Conservation (phyloP, 23 tunicate genomes). For the Pegea sp. region DNA sequence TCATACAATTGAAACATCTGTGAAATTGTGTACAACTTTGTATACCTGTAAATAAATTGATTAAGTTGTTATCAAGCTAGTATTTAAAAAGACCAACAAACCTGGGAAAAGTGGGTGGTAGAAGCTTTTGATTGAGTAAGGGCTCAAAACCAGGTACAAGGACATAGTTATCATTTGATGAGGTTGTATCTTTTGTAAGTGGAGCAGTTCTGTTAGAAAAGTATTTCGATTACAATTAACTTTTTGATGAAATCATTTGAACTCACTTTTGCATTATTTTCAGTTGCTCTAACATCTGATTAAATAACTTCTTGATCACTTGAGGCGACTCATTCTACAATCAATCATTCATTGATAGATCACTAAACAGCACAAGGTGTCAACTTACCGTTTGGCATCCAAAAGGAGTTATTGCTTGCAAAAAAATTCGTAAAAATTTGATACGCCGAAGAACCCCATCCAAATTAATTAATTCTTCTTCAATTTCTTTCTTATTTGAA, state of each 20-base stretch:
- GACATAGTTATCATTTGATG: slow-evolving; percentile 42
- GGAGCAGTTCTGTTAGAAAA: slow-evolving; percentile 2
- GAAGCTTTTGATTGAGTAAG: slow-evolving; percentile 48
- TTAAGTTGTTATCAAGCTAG: not conserved
- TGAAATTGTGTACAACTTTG: slow-evolving; percentile 19
- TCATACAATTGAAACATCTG: slow-evolving; percentile 9
- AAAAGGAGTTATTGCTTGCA: slow-evolving; percentile 26
- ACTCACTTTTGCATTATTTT: slow-evolving; percentile 8
- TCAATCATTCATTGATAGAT: too few species aligned
- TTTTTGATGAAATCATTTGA: too few species aligned
- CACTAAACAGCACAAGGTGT: too few species aligned
- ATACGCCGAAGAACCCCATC: slow-evolving; percentile 46
- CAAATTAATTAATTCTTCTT: too few species aligned
- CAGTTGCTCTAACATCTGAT: slow-evolving; percentile 29
- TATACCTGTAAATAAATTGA: slow-evolving; percentile 27
- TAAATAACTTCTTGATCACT: slow-evolving; percentile 11
- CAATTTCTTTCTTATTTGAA: too few species aligned
- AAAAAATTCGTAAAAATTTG: slow-evolving; percentile 36
- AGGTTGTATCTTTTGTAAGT: slow-evolving; percentile 3
- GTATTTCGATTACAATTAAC: too few species aligned
- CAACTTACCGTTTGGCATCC: slow-evolving; percentile 53
- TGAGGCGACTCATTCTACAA: too few species aligned
- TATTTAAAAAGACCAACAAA: not conserved
- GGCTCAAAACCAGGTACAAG: slow-evolving; percentile 58
- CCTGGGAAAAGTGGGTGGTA: slow-evolving; percentile 93